Conservation (phyloP, 1,140 invertebrate species). For the Bombus consobrinus region DNA sequence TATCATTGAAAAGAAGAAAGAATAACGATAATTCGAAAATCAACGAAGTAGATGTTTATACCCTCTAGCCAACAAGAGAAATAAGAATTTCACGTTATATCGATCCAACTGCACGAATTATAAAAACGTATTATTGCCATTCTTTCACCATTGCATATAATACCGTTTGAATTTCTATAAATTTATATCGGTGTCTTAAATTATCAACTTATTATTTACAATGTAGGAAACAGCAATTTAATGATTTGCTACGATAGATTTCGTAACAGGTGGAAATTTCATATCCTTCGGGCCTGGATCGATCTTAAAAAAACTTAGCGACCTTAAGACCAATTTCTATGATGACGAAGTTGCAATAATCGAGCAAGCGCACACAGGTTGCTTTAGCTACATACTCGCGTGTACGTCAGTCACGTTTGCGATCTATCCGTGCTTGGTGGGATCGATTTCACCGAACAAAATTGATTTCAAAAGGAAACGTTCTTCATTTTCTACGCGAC, state of each 20-base stretch:
- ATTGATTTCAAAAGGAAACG: not conserved
- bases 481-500: not conserved
- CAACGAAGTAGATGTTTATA: not conserved
- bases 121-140: no score
- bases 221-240: not conserved
- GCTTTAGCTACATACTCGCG: not conserved
- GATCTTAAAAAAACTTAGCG: not conserved
- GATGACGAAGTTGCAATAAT: constrained; percentile 16
- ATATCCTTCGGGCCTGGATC: not conserved
- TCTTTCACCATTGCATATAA: not conserved
- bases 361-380: constrained; percentile 10
- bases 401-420: constrained; percentile 53
- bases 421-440: constrained; percentile 47
- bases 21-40: not conserved
- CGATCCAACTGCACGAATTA: not conserved
- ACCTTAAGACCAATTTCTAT: constrained; percentile 70
- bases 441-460: constrained; percentile 46
- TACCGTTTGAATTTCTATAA: not conserved
- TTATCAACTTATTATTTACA: not conserved
- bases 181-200: not conserved
- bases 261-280: not conserved
- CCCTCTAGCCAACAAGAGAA: no score
- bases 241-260: not conserved
- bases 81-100: not conserved
- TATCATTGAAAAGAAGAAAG: not conserved